These are phyloP conservation scores for Drosophila birchii DNA, from an alignment of 2,888 invertebrate genomes.

Conservation along the genomic window DNA sequence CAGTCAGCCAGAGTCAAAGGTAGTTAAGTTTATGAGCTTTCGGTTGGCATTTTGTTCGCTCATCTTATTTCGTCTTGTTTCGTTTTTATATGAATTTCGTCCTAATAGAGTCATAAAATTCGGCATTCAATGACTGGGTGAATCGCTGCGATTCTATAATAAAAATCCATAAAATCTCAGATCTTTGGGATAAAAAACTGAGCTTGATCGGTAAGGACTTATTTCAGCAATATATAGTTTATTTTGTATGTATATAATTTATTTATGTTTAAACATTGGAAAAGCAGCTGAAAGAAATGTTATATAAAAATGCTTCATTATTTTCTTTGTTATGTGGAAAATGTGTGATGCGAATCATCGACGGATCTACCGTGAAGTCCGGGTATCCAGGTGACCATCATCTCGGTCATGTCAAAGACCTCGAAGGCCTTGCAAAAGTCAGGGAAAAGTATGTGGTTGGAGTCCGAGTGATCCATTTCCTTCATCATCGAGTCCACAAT, in stretches of 20 bases:
- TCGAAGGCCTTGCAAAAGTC: conserved; percentile 59
- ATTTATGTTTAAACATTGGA: too few relatives aligned
- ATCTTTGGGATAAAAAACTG: neutral
- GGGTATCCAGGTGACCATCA: conserved; percentile 57
- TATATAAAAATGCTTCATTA: neutral
- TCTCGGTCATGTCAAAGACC: conserved; percentile 60
- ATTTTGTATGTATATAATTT: too few relatives aligned
- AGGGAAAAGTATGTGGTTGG: conserved; percentile 53
- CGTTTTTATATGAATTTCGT: conserved; percentile 34
- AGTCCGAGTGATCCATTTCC: conserved; percentile 58
- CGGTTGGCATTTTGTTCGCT: conserved; percentile 43
- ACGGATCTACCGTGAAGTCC: conserved; percentile 20
- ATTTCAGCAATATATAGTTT: neutral
- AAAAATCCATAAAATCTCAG: neutral
- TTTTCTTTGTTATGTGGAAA: neutral
- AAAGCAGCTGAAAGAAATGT: too few relatives aligned
- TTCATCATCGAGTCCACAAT: conserved; percentile 53
- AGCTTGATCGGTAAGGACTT: neutral
- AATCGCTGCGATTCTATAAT: conserved; percentile 8
- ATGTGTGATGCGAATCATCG: conserved; percentile 4
- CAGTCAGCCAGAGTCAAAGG: conserved; percentile 47
- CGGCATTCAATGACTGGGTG: conserved; percentile 6
- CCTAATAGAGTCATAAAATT: conserved; percentile 71
- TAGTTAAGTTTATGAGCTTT: conserved; percentile 59
- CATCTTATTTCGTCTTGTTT: conserved; percentile 12